Percentiles rank a stretch among this genome's conserved stretches.
phyloP scores from a whole-genome alignment of 2,888 invertebrate species.

The Parnassius orleans region DNA sequence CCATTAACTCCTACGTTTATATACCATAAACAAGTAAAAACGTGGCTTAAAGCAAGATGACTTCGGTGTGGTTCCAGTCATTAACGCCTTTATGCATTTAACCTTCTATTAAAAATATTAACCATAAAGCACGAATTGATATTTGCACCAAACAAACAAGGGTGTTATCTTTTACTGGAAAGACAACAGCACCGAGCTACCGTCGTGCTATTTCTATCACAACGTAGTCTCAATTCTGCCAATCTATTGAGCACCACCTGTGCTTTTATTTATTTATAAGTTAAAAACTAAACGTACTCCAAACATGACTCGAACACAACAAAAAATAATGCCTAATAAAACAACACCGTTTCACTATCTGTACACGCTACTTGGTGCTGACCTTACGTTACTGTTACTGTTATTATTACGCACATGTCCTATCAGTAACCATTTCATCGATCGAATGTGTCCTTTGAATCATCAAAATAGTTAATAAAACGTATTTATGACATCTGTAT shows the following conservation, averaged over 20 bases:
- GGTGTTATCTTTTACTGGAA: constrained; percentile 39
- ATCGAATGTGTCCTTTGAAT: constrained; percentile 34
- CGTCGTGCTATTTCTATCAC: constrained; percentile 62
- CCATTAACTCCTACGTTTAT: no score
- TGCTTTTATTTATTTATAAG: constrained; percentile 69
- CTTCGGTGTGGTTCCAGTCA: constrained; percentile 9
- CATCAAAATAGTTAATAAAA: constrained; percentile 26
- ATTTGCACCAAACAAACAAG: constrained; percentile 42
- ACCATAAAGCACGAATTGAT: constrained; percentile 5
- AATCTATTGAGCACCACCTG: constrained; percentile 74
- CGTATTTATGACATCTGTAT: constrained; percentile 32
- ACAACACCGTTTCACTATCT: constrained; percentile 49
- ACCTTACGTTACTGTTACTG: neutral
- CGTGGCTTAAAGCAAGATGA: neutral
- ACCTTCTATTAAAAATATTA: constrained; percentile 4
- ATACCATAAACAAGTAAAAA: no score
- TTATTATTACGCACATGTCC: constrained; percentile 51
- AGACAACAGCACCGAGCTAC: constrained; percentile 52
- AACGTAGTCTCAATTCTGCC: constrained; percentile 70
- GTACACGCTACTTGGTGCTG: constrained; percentile 38
- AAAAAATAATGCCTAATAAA: constrained; percentile 31
- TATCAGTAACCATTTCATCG: constrained; percentile 33
- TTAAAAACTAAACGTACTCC: constrained; percentile 50
- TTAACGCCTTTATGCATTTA: constrained; percentile 9
- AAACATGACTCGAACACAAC: constrained; percentile 53